Evolutionary conservation across 37 sponge, comb jelly and placozoan species (phyloP).

Genomic region (Mnemiopsis leidyi): DNA sequence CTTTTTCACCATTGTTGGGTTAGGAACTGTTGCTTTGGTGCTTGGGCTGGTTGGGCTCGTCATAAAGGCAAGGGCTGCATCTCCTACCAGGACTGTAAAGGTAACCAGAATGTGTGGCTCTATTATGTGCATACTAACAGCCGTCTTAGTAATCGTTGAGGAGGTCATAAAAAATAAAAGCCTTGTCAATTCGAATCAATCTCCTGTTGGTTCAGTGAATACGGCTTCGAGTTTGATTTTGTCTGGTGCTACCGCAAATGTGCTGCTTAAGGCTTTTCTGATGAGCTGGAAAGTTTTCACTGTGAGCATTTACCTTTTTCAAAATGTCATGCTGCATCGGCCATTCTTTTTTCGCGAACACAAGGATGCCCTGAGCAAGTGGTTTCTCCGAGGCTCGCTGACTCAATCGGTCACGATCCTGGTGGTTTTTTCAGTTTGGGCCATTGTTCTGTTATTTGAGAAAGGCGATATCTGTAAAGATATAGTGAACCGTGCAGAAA

Average conservation of each 20-base stretch:
- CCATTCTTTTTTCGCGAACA: neutral
- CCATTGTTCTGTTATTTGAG: neutral
- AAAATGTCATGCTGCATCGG: neutral
- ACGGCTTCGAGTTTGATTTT: neutral
- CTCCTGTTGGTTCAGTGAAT: neutral
- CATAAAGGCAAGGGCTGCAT: neutral
- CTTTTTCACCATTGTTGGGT: no score
- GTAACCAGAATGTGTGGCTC: neutral
- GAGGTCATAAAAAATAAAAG: no score
- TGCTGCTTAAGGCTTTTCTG: neutral
- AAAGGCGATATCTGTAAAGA: neutral
- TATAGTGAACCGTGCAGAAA: neutral
- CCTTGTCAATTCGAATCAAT: neutral
- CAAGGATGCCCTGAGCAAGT: neutral
- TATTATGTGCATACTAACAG: neutral
- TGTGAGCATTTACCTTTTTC: neutral
- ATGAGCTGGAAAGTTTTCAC: neutral
- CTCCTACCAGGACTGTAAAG: neutral
- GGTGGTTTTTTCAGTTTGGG: neutral
- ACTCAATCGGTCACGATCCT: neutral
- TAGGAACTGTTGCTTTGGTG: neutral
- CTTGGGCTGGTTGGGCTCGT: neutral
- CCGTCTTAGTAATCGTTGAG: neutral
- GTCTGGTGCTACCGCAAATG: neutral
- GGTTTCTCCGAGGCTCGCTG: neutral